Conservation (phyloP, 2,113 vertebrate genomes). For the Stegostoma tigrinum region DNA sequence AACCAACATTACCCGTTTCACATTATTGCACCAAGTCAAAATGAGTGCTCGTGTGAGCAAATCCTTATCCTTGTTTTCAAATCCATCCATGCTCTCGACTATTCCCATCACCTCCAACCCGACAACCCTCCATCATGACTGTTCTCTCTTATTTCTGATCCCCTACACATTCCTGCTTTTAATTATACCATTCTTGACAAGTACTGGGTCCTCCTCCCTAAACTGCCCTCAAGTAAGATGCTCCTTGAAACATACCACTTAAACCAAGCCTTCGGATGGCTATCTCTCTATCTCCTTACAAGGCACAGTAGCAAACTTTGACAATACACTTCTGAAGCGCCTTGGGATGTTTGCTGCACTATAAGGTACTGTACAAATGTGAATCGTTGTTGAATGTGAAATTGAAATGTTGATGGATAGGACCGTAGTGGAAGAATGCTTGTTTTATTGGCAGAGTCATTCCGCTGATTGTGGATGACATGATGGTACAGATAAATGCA, state of each 20-base stretch:
- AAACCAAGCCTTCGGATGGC: background rate
- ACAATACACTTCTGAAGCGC: background rate
- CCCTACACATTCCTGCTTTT: background rate
- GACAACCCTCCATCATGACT: background rate
- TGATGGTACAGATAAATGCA: background rate
- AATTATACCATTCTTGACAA: background rate
- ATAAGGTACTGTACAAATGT: background rate
- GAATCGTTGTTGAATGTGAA: background rate
- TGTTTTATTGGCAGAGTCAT: background rate
- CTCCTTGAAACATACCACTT: background rate
- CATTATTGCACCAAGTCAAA: background rate
- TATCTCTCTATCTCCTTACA: background rate
- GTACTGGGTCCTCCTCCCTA: background rate
- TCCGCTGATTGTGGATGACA: background rate
- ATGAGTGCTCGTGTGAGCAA: background rate
- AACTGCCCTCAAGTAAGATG: background rate
- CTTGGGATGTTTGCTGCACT: background rate
- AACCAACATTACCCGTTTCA: background rate
- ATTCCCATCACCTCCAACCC: background rate
- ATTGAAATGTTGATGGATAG: background rate
- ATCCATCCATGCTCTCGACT: background rate
- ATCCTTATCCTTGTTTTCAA: background rate
- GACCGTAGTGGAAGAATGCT: too few species aligned
- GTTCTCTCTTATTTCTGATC: background rate
- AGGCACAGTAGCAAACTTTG: background rate